Conservation (phyloP, 2,797 vertebrate species). For the Labroides dimidiatus region DNA sequence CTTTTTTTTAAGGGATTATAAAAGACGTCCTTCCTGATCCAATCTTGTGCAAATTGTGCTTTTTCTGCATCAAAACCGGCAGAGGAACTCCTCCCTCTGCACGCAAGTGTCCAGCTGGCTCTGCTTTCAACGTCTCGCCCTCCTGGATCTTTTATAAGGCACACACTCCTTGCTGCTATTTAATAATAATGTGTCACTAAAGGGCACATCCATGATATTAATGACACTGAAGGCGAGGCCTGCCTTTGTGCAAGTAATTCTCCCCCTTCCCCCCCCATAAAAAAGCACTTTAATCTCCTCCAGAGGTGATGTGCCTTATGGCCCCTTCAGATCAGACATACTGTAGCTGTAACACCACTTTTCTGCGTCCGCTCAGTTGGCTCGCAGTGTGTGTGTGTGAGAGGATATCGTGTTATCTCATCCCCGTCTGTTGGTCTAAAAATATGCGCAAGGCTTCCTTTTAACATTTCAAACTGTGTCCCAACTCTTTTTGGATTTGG, state of each 20-base stretch:
- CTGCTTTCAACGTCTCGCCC: slow-evolving; percentile 1
- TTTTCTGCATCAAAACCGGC: too few relatives aligned
- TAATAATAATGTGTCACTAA: slow-evolving; percentile 49
- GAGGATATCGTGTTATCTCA: neutral
- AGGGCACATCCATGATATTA: slow-evolving; percentile 36
- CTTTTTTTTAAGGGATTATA: too few relatives aligned
- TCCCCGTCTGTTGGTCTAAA: neutral
- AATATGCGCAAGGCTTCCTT: neutral
- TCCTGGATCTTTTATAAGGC: slow-evolving; percentile 22
- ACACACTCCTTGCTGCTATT: slow-evolving; percentile 13
- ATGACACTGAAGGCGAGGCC: slow-evolving; percentile 20
- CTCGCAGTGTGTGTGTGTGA: neutral
- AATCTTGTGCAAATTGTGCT: too few relatives aligned
- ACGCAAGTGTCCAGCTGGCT: neutral
- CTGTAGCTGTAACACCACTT: slow-evolving; percentile 7
- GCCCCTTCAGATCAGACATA: slow-evolving; percentile 25
- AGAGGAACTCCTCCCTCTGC: too few relatives aligned
- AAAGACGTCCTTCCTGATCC: too few relatives aligned
- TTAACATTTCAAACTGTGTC: too few relatives aligned
- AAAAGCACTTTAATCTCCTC: slow-evolving; percentile 42
- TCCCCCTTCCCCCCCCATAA: slow-evolving; percentile 7
- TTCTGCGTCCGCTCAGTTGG: neutral
- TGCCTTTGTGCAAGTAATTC: slow-evolving; percentile 19
- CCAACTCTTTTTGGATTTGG: too few relatives aligned
- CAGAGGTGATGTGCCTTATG: slow-evolving; percentile 33